These are phyloP conservation scores for Poeciliopsis infans DNA, from an alignment of 2,797 vertebrate genomes.

Conservation along the genomic window DNA sequence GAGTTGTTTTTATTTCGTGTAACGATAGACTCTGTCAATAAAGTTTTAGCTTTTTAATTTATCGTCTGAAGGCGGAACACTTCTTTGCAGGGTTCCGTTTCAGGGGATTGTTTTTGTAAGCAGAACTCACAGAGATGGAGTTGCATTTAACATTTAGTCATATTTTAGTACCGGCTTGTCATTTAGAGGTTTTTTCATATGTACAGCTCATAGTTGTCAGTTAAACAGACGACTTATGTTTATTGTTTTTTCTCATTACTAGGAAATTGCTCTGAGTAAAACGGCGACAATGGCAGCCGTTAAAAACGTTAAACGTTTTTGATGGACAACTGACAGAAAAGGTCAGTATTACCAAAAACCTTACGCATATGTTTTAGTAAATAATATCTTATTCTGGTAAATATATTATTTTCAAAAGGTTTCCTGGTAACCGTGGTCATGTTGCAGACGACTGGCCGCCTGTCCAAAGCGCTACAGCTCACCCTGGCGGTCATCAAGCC, in stretches of 20 bases:
- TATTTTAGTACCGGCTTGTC: background rate
- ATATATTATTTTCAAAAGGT: background rate
- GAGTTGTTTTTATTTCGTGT: background rate
- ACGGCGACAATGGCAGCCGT: background rate
- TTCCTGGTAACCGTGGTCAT: slow-evolving; percentile 36
- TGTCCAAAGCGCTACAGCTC: slow-evolving; percentile 86
- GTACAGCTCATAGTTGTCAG: background rate
- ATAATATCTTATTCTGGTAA: background rate
- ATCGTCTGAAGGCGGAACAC: slow-evolving; percentile 12
- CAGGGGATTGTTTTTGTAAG: slow-evolving; percentile 47
- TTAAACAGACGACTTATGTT: background rate
- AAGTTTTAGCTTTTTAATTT: background rate
- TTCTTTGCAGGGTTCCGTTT: slow-evolving; percentile 15
- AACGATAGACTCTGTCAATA: background rate
- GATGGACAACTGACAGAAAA: background rate
- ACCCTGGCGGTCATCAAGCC: slow-evolving; percentile 94
- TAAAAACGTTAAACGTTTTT: background rate
- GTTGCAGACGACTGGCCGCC: slow-evolving; percentile 53
- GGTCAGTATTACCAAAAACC: background rate
- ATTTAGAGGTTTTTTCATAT: background rate
- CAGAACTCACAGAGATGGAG: slow-evolving; percentile 30
- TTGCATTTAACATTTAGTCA: background rate
- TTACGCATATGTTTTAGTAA: background rate
- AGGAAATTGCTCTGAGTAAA: background rate
- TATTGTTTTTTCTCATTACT: background rate